Percentiles rank a stretch among this genome's conserved stretches.
Conservation (phyloP, 2,113 vertebrate species). For the Tachysurus fulvidraco region DNA sequence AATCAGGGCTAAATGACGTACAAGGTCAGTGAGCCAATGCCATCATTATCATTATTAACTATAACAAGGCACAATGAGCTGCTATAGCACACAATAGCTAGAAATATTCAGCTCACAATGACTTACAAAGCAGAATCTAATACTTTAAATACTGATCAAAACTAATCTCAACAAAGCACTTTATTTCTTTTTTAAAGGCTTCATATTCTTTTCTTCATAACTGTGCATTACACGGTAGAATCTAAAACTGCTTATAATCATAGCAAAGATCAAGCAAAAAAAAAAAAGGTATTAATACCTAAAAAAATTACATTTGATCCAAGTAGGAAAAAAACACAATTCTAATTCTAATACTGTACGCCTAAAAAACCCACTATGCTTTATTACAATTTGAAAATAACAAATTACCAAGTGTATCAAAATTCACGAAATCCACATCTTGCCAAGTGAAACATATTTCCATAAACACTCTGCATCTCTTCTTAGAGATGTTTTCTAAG, state of each 20-base stretch:
- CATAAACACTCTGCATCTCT: slow-evolving; percentile 32
- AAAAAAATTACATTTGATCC: neutral
- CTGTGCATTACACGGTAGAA: neutral
- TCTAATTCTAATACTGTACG: neutral
- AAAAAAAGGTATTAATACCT: neutral
- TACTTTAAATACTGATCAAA: neutral
- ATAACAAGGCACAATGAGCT: neutral
- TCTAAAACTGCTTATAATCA: slow-evolving; percentile 9
- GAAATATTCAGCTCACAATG: neutral
- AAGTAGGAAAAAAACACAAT: neutral
- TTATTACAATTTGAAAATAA: slow-evolving; percentile 10
- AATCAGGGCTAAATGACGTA: slow-evolving; percentile 12
- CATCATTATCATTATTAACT: slow-evolving; percentile 9
- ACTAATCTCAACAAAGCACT: neutral
- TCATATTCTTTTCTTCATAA: neutral
- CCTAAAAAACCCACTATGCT: neutral
- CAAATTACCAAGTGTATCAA: slow-evolving; percentile 2
- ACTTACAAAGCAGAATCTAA: slow-evolving; percentile 26
- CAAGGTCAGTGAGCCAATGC: neutral
- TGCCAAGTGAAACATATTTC: slow-evolving; percentile 38
- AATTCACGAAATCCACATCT: slow-evolving; percentile 3
- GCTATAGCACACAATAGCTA: neutral
- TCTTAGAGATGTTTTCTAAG: slow-evolving; percentile 45
- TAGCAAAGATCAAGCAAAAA: neutral
- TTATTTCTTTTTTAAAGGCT: neutral